Percentiles rank a stretch among this genome's conserved stretches.
These are phyloP conservation scores for Lamellibrachia satsuma DNA, from an alignment of 2,888 invertebrate species.

Conservation along the genomic window DNA sequence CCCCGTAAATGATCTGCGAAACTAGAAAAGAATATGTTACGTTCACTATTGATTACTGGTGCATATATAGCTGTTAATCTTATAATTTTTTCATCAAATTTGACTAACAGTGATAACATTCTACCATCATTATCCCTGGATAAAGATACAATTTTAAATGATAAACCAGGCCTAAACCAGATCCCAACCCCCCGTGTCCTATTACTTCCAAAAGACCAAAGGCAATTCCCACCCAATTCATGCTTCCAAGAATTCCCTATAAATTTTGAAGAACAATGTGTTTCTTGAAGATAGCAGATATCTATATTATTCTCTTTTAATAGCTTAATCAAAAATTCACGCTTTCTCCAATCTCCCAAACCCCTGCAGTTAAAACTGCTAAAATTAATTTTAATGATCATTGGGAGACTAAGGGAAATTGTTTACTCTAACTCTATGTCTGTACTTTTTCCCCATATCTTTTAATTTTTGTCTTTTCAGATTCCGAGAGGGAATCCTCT, in stretches of 20 bases:
- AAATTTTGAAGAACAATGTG: conserved; percentile 13
- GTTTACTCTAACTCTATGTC: too few species aligned
- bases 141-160: neutral
- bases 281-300: neutral
- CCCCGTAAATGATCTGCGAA: neutral
- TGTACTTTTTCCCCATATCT: too few species aligned
- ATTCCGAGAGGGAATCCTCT: too few species aligned
- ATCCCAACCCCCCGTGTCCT: neutral
- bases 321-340: neutral
- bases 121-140: neutral
- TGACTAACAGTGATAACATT: neutral
- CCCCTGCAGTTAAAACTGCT: neutral
- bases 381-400: neutral
- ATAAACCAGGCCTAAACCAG: neutral
- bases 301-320: neutral
- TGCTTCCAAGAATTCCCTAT: neutral
- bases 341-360: neutral
- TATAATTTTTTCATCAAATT: neutral
- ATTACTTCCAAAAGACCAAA: neutral
- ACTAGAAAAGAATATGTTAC: neutral
- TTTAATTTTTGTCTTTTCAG: too few species aligned
- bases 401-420: too few species aligned
- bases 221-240: neutral
- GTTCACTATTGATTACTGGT: neutral
- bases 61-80: neutral